These are phyloP conservation scores for Zosterops japonicus DNA, from an alignment of 2,113 vertebrate species.

Conservation along the genomic window DNA sequence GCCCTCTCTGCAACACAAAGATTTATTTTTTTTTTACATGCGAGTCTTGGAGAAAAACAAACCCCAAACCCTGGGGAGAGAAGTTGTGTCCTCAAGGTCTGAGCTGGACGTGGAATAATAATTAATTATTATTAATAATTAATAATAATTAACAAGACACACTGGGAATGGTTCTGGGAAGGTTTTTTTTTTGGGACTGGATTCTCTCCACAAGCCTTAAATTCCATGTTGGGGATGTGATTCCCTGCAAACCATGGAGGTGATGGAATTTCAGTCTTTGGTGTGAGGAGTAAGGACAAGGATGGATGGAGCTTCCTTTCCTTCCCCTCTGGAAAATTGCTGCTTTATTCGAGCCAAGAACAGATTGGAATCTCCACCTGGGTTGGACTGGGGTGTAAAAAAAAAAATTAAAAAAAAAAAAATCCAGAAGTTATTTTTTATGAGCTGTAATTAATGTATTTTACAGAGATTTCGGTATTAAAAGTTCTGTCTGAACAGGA, in stretches of 20 bases:
- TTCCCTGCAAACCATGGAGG: background rate
- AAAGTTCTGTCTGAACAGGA: background rate
- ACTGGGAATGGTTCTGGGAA: background rate
- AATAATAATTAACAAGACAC: accelerated
- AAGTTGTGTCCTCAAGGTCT: background rate
- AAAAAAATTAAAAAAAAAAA: background rate
- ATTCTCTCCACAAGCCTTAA: background rate
- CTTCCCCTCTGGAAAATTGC: background rate
- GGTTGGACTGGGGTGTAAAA: background rate
- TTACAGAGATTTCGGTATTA: constrained; percentile 26
- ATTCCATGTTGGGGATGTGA: background rate
- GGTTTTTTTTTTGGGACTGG: background rate
- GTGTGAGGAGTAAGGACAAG: background rate
- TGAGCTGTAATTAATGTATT: background rate
- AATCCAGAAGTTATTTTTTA: constrained; percentile 6
- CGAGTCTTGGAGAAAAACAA: background rate
- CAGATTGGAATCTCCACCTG: background rate
- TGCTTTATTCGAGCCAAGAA: background rate
- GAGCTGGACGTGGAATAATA: background rate
- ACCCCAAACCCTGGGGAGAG: background rate
- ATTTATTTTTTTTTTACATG: background rate
- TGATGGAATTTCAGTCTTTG: background rate
- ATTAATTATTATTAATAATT: too few species aligned
- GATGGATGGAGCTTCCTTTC: background rate
- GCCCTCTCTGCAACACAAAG: background rate